Evolutionary conservation across 2,797 vertebrate species (phyloP), one percentile per base, ranked within the genome.

Genomic region (Alectoris magna): DNA sequence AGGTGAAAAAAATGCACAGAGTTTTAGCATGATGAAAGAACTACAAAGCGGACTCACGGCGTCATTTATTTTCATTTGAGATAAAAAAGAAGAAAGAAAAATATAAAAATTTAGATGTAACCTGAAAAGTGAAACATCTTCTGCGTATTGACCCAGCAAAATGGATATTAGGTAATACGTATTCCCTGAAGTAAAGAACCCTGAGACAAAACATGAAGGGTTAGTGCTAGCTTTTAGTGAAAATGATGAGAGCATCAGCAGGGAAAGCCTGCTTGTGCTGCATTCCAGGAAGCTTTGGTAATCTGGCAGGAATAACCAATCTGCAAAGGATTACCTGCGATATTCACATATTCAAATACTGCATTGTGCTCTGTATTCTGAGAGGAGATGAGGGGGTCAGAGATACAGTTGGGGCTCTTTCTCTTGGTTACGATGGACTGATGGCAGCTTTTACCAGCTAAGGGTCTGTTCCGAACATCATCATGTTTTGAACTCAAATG

Each of bases 1-100:
- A 83, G 71, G 58, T 93, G 79, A 95, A 93, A 95, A 95, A 91
- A 90, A 95, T 76, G 26, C 55, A 46, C 21, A 34, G 93, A 89
- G 36, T 95, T 95, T 90, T 91, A 88, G 49, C 74, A 92, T 91
- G 95, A 97, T 96, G 85, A 95, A 97, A 87, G 84, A 96, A 93
- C 76, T 46, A 81, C 64, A 75, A 87, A 94, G 77, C 12, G 55
- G 77, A 92, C 86, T 97, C 97, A 93, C 95, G 95, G 96, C 91
- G 93, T 97, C 95, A 64, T 95, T 97, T 97, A 92, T 96, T 97
- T 97, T 97, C 97, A 98, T 97, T 97, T 97, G 97, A 97, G 95
- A 88, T 96, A 95, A 97, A 96, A 98, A 97, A 97, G 94, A 93
- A 98, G 97, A 97, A 95, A 93, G 92, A 88, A 95, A 97, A 95